Conservation (phyloP, 2,888 invertebrate species). For the Drosophila cyrtoloma region DNA sequence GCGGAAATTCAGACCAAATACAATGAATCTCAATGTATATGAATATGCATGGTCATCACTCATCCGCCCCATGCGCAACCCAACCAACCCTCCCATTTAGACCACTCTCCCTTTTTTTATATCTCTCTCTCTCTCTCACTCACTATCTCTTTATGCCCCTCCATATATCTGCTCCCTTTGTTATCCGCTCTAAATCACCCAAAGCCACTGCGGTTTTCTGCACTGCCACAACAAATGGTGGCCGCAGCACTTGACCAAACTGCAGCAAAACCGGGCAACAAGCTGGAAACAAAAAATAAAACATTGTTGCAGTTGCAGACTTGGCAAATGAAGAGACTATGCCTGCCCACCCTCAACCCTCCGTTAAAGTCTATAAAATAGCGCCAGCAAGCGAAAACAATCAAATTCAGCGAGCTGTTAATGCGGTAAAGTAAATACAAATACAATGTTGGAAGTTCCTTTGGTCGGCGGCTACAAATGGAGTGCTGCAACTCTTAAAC, state of each 20-base stretch:
- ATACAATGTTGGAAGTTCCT: slow-evolving; percentile 30
- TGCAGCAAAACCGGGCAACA: slow-evolving; percentile 31
- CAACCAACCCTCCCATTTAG: neutral
- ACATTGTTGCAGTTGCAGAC: slow-evolving; percentile 32
- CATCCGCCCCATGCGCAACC: slow-evolving; percentile 64
- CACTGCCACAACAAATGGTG: slow-evolving; percentile 64
- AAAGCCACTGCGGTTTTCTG: slow-evolving; percentile 70
- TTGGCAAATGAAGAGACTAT: slow-evolving; percentile 42
- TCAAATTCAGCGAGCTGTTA: slow-evolving; percentile 54
- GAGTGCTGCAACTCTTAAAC: slow-evolving; percentile 8
- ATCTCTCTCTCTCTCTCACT: neutral
- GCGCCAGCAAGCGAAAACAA: slow-evolving; percentile 35
- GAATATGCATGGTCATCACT: slow-evolving; percentile 80
- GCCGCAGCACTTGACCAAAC: slow-evolving; percentile 66
- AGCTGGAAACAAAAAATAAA: slow-evolving; percentile 3
- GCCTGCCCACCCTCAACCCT: neutral
- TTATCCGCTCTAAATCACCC: slow-evolving; percentile 56
- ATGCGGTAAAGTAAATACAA: slow-evolving; percentile 53
- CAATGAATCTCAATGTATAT: slow-evolving; percentile 78
- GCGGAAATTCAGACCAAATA: slow-evolving; percentile 78
- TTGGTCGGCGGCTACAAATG: slow-evolving; percentile 21
- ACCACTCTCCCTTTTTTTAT: slow-evolving; percentile 1
- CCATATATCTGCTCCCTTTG: slow-evolving; percentile 11
- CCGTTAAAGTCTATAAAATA: slow-evolving; percentile 13
- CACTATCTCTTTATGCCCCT: neutral